A percentile compares a stretch with the other conserved stretches of the same genome.
Conservation (phyloP, 2,113 vertebrate genomes). For the Thomomys bottae region DNA sequence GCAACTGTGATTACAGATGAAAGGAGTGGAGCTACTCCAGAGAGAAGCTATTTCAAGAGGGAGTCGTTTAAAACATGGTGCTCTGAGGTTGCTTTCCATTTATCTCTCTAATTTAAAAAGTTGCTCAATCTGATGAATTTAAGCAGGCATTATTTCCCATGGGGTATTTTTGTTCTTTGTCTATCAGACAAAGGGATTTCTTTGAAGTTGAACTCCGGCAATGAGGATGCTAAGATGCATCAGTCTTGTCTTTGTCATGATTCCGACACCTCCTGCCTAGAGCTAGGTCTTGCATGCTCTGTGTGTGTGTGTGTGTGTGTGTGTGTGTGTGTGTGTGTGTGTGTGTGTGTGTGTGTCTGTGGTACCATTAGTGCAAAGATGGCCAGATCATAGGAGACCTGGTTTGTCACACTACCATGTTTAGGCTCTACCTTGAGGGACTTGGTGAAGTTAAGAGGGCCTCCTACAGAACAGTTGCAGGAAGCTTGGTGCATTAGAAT, state of each 20-base stretch:
- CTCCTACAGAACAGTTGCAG: background rate
- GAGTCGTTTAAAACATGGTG: background rate
- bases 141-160: background rate
- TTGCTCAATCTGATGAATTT: background rate
- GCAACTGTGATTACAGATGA: slow-evolving; percentile 27
- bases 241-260: background rate
- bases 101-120: background rate
- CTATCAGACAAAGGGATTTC: background rate
- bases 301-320: background rate
- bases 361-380: background rate
- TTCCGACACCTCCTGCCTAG: background rate
- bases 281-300: background rate
- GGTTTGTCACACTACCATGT: no score
- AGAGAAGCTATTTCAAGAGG: background rate
- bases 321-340: background rate
- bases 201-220: slow-evolving; percentile 20
- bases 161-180: slow-evolving; percentile 39
- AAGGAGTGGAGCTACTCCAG: background rate
- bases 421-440: background rate
- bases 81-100: background rate
- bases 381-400: background rate
- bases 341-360: background rate
- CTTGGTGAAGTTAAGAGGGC: background rate
- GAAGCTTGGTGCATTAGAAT: background rate
- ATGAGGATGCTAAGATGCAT: background rate